Base-by-base conservation (phyloP, 2,797 vertebrate species). In the Hypotaenidia okinawae region DNA sequence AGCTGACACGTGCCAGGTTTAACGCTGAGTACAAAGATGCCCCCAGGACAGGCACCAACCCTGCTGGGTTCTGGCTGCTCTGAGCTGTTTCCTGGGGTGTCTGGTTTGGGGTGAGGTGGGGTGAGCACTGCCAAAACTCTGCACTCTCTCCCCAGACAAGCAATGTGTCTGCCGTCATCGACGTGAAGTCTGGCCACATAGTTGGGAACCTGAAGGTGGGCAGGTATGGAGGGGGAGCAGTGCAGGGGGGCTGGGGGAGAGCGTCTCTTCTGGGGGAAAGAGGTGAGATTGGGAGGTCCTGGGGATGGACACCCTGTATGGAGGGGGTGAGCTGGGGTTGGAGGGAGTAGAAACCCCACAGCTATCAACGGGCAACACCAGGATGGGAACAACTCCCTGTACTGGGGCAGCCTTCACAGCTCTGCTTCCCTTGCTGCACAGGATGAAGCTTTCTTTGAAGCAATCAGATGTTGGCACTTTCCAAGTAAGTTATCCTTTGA, bases 381-480 rank as follows among this genome's bases (percentile, higher is more conserved):
- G 3, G 19, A 9, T 49, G 59, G 55, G 49, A 54, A 28, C 6
- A 0, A 13, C 24, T 52, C 57, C 17, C 22, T 58, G 15, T 4
- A 0, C 1, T 13, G 86, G 30, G 52, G 23, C 72, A 52, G 66
- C 49, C 52, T 35, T 45, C 23, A 10, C 32, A 41, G 62, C 55
- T n/a, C 6, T 4, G 3, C 69, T 33, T 83, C 58, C 95, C 39
- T 69, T 87, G 91, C 51, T 17, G 63, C 3, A 1, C 64, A 98
- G 98, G 95, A 35, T 98, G 35, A 89, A 84, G 30, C 69, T 98
- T 51, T 96, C 97, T 16, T 94, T 98, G 81, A 98, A 97, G 90
- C 95, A 97, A 13, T 98, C 98, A 0, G 95, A 97, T 63, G 95
- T 98, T 0, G 98, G 98, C 49, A 23, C 82, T 37, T 98, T 98